A percentile compares a stretch with the other conserved stretches of the same genome.
These are phyloP conservation scores for Homalodisca vitripennis DNA, from an alignment of 1,140 invertebrate species.

Conservation along the genomic window DNA sequence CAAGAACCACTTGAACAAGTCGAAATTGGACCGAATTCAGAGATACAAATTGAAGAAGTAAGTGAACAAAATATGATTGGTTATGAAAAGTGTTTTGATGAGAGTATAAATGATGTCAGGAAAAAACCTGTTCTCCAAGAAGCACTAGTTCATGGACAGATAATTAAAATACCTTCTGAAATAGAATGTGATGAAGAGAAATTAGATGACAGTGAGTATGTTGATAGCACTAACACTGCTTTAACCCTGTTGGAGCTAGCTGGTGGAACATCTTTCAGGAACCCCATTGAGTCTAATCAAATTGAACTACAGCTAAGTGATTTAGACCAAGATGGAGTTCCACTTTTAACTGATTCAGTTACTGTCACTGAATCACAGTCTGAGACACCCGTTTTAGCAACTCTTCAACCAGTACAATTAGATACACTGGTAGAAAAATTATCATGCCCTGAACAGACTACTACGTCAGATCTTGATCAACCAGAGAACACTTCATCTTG, in stretches of 20 bases:
- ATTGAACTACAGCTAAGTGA: neutral
- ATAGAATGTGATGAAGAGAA: neutral
- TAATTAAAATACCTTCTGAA: neutral
- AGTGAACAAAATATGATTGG: neutral
- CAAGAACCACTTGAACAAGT: neutral
- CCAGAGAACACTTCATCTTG: neutral
- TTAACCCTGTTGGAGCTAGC: slow-evolving; percentile 6
- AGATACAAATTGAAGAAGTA: neutral
- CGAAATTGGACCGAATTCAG: neutral
- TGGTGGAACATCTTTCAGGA: neutral
- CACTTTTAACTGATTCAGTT: neutral
- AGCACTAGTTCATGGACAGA: neutral
- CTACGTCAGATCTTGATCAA: neutral
- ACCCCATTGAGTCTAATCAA: neutral
- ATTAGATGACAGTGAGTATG: neutral
- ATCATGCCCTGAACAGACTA: neutral
- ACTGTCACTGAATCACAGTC: neutral
- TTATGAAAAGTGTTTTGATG: neutral
- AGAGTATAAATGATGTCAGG: neutral
- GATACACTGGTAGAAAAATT: neutral
- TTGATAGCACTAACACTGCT: slow-evolving; percentile 5
- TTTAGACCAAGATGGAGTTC: neutral
- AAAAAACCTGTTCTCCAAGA: neutral
- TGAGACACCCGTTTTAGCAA: neutral
- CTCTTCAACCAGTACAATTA: neutral